phyloP scores from a whole-genome alignment of 2,888 invertebrate species.

The Cybosia mesomella region DNA sequence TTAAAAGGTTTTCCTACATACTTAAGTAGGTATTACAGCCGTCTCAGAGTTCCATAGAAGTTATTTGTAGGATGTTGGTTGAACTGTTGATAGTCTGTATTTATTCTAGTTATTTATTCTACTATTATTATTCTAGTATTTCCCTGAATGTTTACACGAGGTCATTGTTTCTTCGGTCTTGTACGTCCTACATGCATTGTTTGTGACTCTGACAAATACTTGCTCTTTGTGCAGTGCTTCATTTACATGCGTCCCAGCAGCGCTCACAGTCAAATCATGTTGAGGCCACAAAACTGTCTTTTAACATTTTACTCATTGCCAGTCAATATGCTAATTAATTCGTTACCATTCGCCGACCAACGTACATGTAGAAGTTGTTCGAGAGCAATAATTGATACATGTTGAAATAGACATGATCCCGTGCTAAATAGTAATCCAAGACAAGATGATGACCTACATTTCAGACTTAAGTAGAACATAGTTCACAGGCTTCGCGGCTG shows the following conservation, averaged over 20 bases:
- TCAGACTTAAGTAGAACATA: slow-evolving; percentile 37
- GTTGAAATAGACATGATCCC: slow-evolving; percentile 19
- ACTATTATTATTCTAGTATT: slow-evolving; percentile 32
- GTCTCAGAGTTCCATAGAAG: not conserved
- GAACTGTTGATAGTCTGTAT: slow-evolving; percentile 23
- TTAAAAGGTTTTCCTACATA: not conserved
- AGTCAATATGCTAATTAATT: slow-evolving; percentile 74
- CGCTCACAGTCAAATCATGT: slow-evolving; percentile 63
- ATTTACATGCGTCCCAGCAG: slow-evolving; percentile 72
- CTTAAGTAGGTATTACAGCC: too few species aligned
- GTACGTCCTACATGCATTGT: slow-evolving; percentile 58
- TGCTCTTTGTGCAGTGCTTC: slow-evolving; percentile 63
- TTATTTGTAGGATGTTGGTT: not conserved
- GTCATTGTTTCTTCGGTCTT: slow-evolving; percentile 58
- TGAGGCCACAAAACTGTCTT: slow-evolving; percentile 66
- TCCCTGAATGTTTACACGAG: slow-evolving; percentile 48
- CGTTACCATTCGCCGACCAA: slow-evolving; percentile 56
- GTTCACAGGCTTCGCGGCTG: slow-evolving; percentile 34
- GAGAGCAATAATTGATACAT: slow-evolving; percentile 19
- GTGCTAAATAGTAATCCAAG: slow-evolving; percentile 20
- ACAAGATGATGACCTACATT: too few species aligned
- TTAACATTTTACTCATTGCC: slow-evolving; percentile 74
- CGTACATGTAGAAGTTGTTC: slow-evolving; percentile 16
- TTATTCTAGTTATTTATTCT: too few species aligned
- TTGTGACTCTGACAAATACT: slow-evolving; percentile 55